These are phyloP conservation scores for Holacanthus passer DNA, from an alignment of 2,113 vertebrate species.

Conservation along the genomic window DNA sequence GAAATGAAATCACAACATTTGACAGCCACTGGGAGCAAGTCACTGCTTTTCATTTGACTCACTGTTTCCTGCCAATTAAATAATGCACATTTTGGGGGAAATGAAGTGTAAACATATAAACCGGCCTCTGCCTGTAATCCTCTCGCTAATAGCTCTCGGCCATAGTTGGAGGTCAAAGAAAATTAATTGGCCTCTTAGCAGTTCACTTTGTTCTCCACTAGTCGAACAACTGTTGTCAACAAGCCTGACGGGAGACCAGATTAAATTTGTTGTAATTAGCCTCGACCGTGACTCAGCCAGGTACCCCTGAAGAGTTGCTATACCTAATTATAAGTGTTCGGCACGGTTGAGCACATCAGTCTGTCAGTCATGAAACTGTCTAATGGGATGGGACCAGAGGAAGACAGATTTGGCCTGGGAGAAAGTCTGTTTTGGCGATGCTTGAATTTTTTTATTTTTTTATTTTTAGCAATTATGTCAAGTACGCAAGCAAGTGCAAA, in stretches of 20 bases:
- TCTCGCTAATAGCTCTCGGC: constrained; percentile 41
- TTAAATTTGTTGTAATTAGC: constrained; percentile 60
- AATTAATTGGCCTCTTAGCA: constrained; percentile 44
- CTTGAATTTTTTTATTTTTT: neutral
- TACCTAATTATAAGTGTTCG: constrained; percentile 62
- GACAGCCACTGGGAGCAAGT: constrained; percentile 50
- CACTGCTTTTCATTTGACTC: constrained; percentile 48
- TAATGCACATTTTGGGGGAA: constrained; percentile 55
- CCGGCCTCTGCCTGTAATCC: constrained; percentile 29
- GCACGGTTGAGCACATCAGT: constrained; percentile 41
- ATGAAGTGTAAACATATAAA: constrained; percentile 62
- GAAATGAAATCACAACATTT: constrained; percentile 51
- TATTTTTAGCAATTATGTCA: constrained; percentile 29
- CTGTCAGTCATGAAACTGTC: constrained; percentile 35
- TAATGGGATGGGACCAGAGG: constrained; percentile 26
- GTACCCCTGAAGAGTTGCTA: constrained; percentile 54
- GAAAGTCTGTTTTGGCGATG: constrained; percentile 38
- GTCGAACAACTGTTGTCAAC: constrained; percentile 48
- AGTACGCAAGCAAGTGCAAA: constrained; percentile 35
- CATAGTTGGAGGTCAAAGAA: constrained; percentile 45
- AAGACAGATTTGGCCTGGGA: constrained; percentile 32
- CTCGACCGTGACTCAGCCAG: constrained; percentile 40
- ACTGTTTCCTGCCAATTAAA: constrained; percentile 60
- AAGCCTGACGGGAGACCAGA: constrained; percentile 28
- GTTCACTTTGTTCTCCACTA: constrained; percentile 44